Base-by-base conservation (phyloP, 2,888 invertebrate genomes). In the Scelioninae gen. 1 region DNA sequence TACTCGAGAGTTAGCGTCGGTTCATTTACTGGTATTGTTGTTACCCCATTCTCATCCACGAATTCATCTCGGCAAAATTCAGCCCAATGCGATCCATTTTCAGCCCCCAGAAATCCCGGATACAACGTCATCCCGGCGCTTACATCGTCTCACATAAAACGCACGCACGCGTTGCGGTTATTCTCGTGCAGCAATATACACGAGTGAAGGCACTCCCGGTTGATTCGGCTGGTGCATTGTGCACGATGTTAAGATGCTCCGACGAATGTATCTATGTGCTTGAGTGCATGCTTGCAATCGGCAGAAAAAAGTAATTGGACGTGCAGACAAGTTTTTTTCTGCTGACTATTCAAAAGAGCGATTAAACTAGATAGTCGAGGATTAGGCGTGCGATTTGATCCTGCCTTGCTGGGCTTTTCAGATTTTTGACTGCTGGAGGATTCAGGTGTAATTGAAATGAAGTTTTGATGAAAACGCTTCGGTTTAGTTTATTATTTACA, bases 1-100 rank as follows among this genome's bases (percentile, higher is more conserved):
- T 83, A 69, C 66, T 85, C 80, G 86, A 85, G 89, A 87, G 87
- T 87, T 87, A 89, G 85, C 87, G 87, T 84, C 85, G 89, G 89
- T 90, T 91, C 90, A 90, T 90, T 91, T 91, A 88, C 89, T 86
- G 86, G 90, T 88, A 91, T 90, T 91, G 91, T 90, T 88, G 88
- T 85, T 86, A n/a, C 85, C 83, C 85, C 84, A 74, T 80, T 65
- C 74, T n/a, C n/a, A n/a, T n/a, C n/a, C n/a, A n/a, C n/a, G n/a
- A 38, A 40, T 71, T 56, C 84, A 71, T 74, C 66, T 75, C 65
- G 58, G 45, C 69, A 63, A 78, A 81, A 72, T 62, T 83, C 75
- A 63, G 63, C 76, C 58, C 76, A 77, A 53, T 68, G 75, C 83
- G 76, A 76, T 84, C 83, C 77, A 81, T 83, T 84, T 85, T 79